phyloP scores from a whole-genome alignment of 2,888 invertebrate species.

The Thecophora atra region DNA sequence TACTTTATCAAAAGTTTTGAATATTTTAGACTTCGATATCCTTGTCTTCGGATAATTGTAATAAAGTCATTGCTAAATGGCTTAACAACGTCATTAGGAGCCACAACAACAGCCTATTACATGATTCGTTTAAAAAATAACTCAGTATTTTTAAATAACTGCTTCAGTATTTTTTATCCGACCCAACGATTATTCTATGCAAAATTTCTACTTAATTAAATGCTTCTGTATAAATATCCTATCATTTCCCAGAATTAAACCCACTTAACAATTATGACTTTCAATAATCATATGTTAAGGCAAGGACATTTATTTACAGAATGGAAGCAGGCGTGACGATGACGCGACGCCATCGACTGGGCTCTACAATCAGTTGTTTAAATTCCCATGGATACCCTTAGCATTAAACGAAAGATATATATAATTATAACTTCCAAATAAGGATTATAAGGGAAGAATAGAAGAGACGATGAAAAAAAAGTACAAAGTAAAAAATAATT shows the following conservation, averaged over 20 bases:
- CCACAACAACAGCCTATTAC: too few species aligned
- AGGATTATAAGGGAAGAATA: background rate
- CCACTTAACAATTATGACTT: conserved; percentile 2
- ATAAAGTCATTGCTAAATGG: too few species aligned
- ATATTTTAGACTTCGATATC: too few species aligned
- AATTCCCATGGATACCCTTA: conserved; percentile 15
- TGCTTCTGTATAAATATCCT: background rate
- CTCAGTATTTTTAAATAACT: too few species aligned
- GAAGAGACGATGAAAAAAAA: background rate
- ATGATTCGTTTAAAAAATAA: too few species aligned
- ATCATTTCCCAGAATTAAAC: background rate
- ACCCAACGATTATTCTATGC: background rate
- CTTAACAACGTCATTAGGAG: too few species aligned
- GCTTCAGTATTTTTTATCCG: too few species aligned
- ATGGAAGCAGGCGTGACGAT: background rate
- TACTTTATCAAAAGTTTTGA: too few species aligned
- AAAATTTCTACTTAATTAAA: conserved; percentile 4
- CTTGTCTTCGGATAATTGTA: too few species aligned
- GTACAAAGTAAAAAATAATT: background rate
- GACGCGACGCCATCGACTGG: background rate
- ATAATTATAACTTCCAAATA: background rate
- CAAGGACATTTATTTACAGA: background rate
- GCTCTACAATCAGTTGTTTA: conserved; percentile 3
- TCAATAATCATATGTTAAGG: too few species aligned
- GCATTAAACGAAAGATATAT: background rate